Base-by-base conservation (phyloP, 2,797 vertebrate genomes). In the Syngnathus rostellatus region DNA sequence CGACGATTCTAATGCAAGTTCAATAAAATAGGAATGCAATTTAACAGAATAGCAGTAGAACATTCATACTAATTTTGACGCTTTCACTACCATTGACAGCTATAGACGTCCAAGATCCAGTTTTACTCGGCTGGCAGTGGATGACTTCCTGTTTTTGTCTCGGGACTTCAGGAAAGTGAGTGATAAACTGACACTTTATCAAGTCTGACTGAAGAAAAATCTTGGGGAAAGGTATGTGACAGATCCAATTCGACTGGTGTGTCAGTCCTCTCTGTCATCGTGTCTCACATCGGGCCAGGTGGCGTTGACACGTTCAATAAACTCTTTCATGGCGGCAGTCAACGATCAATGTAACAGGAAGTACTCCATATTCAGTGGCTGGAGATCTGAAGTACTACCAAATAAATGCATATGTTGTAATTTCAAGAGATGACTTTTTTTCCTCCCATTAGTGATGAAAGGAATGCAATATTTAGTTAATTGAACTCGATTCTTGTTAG, bases 291-390 rank as follows among this genome's bases (percentile, higher is more conserved):
- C 54, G 16, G 12, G 25, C 54, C 54, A 57, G 31, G 23, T 2
- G 25, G 25, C 23, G 54, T 57, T 37, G 54, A 57, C 12, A 12
- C 1, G 12, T 11, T 57, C 54, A 57, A 57, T 57, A 31, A 55
- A 25, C 23, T 31, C 53, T 55, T 55, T 55, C 14, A 55, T 31
- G 53, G 25, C 53, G 53, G 53, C 23, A 31, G 53, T 25, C 53
- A 31, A 19, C 53, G 5, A 55, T 55, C 54, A 74, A 78, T 71
- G 66, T 64, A 19, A 60, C 58, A n/a, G 54, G 58, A 60, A 39
- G 58, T 38, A 10, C 17, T 60, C 38, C 19, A n/a, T 39, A 60
- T 60, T 57, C 25, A 57, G 54, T 53, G 54, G 23, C 5, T 41
- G 19, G 5, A 17, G 43, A 43, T 43, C 10, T 43, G 39, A 59